Base-by-base conservation (phyloP, 2,888 invertebrate species). In the Chrysodeixis includens region DNA sequence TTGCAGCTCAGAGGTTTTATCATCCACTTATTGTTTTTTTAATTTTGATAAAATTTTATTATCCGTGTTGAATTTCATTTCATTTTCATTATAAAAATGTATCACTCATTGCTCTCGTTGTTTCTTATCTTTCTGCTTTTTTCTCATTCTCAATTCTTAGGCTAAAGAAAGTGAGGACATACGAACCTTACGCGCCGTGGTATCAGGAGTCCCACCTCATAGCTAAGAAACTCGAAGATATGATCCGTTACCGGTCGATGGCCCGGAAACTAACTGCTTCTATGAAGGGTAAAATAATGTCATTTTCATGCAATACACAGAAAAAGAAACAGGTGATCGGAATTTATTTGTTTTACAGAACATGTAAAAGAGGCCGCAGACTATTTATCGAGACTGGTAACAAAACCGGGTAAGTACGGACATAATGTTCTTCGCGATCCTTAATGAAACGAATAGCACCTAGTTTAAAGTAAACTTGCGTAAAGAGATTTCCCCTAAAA, bases 1-100 rank as follows among this genome's bases (percentile, higher is more conserved):
- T 90, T 78, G 88, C 93, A n/a, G 93, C 94, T 32, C 94, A 94
- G 81, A 91, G 94, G 94, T 30, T 8, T 49, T 59, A 8, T 6
- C 20, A 20, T 20, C 10, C 4, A 16, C 16, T 35, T 14, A 2
- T 2, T 18, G 7, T 18, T 9, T 18, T 7, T n/a, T n/a, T n/a
- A n/a, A n/a, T n/a, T n/a, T n/a, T n/a, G n/a, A n/a, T n/a, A n/a
- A n/a, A n/a, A n/a, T n/a, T n/a, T n/a, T n/a, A n/a, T n/a, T n/a
- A n/a, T n/a, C n/a, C n/a, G n/a, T n/a, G n/a, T n/a, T n/a, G n/a
- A n/a, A n/a, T n/a, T n/a, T n/a, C n/a, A n/a, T n/a, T n/a, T n/a
- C n/a, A n/a, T n/a, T n/a, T n/a, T n/a, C n/a, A n/a, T n/a, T n/a
- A n/a, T n/a, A n/a, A n/a, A n/a, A n/a, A n/a, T n/a, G n/a, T n/a